Base-by-base conservation (phyloP, 2,888 invertebrate genomes). In the Lepidonotus clava region DNA sequence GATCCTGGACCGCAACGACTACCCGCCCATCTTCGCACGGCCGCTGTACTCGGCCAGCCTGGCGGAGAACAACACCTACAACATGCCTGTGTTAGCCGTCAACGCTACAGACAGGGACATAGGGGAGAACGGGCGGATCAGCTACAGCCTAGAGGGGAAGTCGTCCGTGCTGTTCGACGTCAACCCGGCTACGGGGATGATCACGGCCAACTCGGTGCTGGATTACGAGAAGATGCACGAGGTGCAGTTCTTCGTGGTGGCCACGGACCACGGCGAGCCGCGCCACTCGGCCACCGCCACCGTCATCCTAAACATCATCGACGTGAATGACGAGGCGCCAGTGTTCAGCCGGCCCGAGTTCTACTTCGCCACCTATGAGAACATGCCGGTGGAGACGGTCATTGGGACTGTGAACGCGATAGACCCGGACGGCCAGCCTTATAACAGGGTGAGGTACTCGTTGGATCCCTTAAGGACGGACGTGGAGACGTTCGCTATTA, bases 1-100 rank as follows among this genome's bases (percentile, higher is more conserved):
- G n/a, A 91, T 93, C 21, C 87, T 88, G 5, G 93, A 93, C 88
- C 91, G 92, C 88, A 93, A 93, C 87, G 93, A 93, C 89, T 90
- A 93, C 85, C 71, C 88, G 4, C 93, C 93, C 14, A 51, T 86
- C 8, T 93, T 93, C 87, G 86, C 87, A 6, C 86, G 90, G 67
- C 38, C 86, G 11, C 86, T 89, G 34, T 91, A 92, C 86, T 61
- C 87, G 32, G 90, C 89, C 21, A 89, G 88, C 66, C 84, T 93
- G n/a, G 56, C 84, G 5, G 93, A 93, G 85, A 92, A 93, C 89
- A 92, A 92, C 83, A 85, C 90, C 21, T 76, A 90, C 32, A 91
- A 91, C 66, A 90, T 91, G 86, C 90, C 90, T 11, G 90, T 93
- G 2, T 41, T 91, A 6, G 88, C 90, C 18, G 91, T 93, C 18